A percentile compares a stretch with the other conserved stretches of the same genome.
Evolutionary conservation across 1,140 invertebrate species (phyloP).

Genomic region (Paramacrobiotus metropolitanus): DNA sequence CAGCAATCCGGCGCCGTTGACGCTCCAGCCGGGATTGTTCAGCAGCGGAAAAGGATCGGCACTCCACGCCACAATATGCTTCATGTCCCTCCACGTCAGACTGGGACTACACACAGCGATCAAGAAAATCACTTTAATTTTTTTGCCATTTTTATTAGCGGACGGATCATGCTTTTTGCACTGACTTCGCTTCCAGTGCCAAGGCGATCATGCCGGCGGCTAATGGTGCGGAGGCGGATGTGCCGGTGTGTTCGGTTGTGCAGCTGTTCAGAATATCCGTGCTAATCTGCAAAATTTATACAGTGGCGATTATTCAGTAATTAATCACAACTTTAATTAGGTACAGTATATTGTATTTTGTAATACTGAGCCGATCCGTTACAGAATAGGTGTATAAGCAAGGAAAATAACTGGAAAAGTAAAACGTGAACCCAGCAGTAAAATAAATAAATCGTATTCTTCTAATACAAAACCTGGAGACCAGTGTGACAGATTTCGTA

Average conservation of each 20-base stretch:
- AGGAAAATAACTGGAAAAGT: too few species aligned
- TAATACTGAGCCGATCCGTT: too few species aligned
- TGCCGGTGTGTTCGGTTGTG: constrained; percentile 51
- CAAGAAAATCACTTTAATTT: not conserved
- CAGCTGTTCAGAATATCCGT: constrained; percentile 51
- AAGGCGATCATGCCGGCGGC: constrained; percentile 62
- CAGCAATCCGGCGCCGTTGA: not conserved
- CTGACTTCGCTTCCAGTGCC: constrained; percentile 55
- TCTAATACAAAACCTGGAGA: too few species aligned
- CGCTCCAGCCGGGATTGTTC: not conserved
- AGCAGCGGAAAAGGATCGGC: constrained; percentile 20
- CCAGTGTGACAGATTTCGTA: too few species aligned
- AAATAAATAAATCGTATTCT: too few species aligned
- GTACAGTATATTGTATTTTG: too few species aligned
- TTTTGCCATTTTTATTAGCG: not conserved
- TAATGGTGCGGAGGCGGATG: constrained; percentile 57
- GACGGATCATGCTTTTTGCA: constrained; percentile 6
- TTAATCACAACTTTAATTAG: too few species aligned
- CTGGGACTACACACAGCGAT: constrained; percentile 31
- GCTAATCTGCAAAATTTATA: constrained; percentile 44
- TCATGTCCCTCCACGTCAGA: constrained; percentile 69
- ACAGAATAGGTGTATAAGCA: too few species aligned
- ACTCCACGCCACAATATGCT: constrained; percentile 65
- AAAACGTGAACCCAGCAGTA: too few species aligned
- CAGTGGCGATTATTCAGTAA: too few species aligned